A percentile compares a stretch with the other conserved stretches of the same genome.
Conservation (phyloP, 2,113 vertebrate genomes). For the Amblyornis subalaris region DNA sequence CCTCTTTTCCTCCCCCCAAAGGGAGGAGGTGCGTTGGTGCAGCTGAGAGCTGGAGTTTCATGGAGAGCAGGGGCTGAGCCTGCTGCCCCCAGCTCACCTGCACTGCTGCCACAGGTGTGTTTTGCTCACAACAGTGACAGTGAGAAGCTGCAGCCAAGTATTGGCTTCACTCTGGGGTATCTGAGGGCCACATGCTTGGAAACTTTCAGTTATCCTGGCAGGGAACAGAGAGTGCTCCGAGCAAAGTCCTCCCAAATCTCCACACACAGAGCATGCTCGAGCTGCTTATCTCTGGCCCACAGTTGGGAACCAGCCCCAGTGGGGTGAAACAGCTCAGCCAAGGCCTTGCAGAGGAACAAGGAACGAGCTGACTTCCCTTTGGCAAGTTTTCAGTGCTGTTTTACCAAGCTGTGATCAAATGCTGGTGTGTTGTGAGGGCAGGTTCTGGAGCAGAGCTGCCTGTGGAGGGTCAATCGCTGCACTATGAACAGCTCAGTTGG, state of each 20-base stretch:
- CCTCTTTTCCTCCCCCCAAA: not conserved
- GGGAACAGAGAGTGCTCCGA: not conserved
- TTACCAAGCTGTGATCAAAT: not conserved
- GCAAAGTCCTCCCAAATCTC: slow-evolving; percentile 1
- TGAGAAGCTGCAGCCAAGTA: not conserved
- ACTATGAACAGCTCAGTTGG: not conserved
- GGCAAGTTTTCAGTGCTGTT: not conserved
- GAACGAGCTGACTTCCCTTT: not conserved
- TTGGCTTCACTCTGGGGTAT: not conserved
- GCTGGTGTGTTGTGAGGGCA: not conserved
- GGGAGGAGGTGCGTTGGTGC: not conserved
- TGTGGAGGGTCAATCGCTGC: not conserved
- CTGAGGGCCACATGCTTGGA: not conserved
- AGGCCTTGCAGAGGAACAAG: not conserved
- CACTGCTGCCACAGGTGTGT: not conserved
- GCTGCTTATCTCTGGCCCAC: slow-evolving; percentile 39
- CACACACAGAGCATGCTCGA: not conserved
- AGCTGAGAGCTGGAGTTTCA: not conserved
- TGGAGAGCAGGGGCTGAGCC: not conserved
- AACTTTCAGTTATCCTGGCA: not conserved
- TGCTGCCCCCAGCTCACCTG: not conserved
- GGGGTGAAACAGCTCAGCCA: not conserved
- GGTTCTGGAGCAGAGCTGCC: not conserved
- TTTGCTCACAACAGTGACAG: not conserved
- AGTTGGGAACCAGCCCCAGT: not conserved